phyloP scores from a whole-genome alignment of 2,113 vertebrate species.

The Malurus cyaneus region DNA sequence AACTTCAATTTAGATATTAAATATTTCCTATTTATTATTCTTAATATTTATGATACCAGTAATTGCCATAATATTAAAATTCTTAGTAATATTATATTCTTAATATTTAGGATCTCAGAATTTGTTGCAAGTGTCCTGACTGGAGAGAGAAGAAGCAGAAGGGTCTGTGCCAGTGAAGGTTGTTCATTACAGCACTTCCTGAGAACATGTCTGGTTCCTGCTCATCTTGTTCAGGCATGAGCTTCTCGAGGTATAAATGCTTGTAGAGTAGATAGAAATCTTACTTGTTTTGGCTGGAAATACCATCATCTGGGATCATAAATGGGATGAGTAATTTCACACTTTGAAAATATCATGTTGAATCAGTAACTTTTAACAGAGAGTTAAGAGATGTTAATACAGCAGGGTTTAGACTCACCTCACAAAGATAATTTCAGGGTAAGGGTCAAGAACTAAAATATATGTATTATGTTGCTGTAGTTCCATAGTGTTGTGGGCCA shows the following conservation, averaged over 20 bases:
- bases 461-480: background rate
- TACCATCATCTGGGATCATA: background rate
- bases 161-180: background rate
- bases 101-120: background rate
- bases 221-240: background rate
- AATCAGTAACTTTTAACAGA: background rate
- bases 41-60: background rate
- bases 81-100: background rate
- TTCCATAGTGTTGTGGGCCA: background rate
- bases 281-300: background rate
- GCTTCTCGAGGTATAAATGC: background rate
- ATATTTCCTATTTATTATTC: background rate
- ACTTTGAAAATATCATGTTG: background rate
- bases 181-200: background rate
- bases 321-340: background rate
- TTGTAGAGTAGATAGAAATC: background rate
- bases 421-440: background rate
- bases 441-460: background rate
- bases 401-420: background rate
- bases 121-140: background rate
- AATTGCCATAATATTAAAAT: background rate
- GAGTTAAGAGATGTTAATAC: background rate
- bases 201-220: background rate
- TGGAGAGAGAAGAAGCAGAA: background rate
- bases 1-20: background rate